Conservation (phyloP, 2,888 invertebrate genomes). For the Leptinotarsa tumamoca region DNA sequence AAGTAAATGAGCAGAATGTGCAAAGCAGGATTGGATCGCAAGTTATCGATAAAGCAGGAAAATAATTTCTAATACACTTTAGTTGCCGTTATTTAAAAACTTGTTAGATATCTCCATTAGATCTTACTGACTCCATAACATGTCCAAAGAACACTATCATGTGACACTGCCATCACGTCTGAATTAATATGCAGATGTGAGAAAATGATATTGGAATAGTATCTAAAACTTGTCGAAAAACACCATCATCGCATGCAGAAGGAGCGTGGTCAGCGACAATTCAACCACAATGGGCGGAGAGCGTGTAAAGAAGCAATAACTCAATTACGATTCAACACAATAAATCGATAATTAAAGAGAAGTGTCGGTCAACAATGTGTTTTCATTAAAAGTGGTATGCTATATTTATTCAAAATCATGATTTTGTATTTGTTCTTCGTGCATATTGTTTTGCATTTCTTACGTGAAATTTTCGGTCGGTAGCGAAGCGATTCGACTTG, state of each 20-base stretch:
- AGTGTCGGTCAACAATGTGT: conserved; percentile 18
- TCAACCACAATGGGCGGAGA: conserved; percentile 30
- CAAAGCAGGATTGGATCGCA: too few relatives aligned
- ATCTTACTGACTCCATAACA: background rate
- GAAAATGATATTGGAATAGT: conserved; percentile 10
- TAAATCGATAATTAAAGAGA: conserved; percentile 40
- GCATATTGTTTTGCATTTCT: too few relatives aligned
- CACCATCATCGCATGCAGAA: conserved; percentile 30
- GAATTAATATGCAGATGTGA: background rate
- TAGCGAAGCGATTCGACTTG: too few relatives aligned
- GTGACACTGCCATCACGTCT: background rate
- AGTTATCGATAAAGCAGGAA: too few relatives aligned
- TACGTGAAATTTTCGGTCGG: too few relatives aligned
- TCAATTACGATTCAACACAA: conserved; percentile 38
- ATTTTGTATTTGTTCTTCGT: background rate
- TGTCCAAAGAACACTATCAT: background rate
- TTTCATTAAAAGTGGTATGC: background rate
- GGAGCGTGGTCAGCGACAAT: conserved; percentile 35
- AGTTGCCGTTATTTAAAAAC: too few relatives aligned
- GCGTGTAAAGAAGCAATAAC: conserved; percentile 39
- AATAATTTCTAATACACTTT: too few relatives aligned
- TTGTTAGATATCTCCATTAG: too few relatives aligned
- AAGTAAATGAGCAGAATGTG: too few relatives aligned
- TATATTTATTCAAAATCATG: conserved; percentile 1
- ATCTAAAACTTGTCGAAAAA: background rate